Evolutionary conservation across 2,888 invertebrate species (phyloP), one percentile per base, ranked within the genome.

Genomic region (Trichogramma evanescens): DNA sequence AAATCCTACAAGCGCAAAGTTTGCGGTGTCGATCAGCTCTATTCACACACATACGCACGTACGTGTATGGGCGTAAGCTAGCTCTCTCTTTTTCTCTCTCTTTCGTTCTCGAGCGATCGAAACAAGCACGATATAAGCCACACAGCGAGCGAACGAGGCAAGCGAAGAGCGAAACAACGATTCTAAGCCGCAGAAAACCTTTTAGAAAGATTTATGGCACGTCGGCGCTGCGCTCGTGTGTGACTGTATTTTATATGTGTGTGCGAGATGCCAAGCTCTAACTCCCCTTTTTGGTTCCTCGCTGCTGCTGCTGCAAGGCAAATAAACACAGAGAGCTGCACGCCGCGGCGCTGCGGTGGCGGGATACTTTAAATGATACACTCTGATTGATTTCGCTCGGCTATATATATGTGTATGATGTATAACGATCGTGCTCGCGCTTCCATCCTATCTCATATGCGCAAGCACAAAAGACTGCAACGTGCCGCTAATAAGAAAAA

Each of bases 1-100:
- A 71, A 26, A 26, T 26, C 26, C 26, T 26, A 26, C 26, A 26
- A 26, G 26, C 26, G 26, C 26, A 26, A 26, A 26, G 26, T 70
- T 61, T 68, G 66, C 63, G 26, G 26, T 26, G 26, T 26, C 62
- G 68, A 68, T 68, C 69, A 68, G 8, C 44, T 41, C 40, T 49
- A 46, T 26, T 26, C 26, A 26, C 26, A 26, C 26, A 26, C 26
- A 26, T 26, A 2, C 26, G 26, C 26, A 26, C 26, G 26, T 26
- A 42, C 46, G 10, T 41, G 72, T 71, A 75, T 71, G 68, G 72
- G 70, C 73, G 70, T 71, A 74, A 74, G 74, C 75, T 76, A 76
- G 75, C 71, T 71, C 74, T 73, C 73, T 72, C 74, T 73, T 70
- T 68, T 65, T 10, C 40, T 48, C 41, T 13, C 44, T 42, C 49